Conservation (phyloP, 1,140 invertebrate species). For the Drosophila repletoides region DNA sequence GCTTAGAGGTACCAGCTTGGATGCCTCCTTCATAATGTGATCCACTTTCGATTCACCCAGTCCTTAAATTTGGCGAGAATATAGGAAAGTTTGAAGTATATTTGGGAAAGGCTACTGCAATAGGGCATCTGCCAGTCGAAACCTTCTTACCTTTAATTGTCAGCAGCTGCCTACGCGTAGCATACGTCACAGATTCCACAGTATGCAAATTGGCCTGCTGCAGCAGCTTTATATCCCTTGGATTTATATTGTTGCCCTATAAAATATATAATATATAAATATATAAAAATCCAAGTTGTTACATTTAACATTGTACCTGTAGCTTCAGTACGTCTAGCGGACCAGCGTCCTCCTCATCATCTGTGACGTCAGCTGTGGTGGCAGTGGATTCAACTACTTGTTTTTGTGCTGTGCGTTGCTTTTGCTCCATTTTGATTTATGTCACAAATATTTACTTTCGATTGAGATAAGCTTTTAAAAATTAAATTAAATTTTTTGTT, state of each 20-base stretch:
- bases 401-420: slow-evolving; percentile 12
- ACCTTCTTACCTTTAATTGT: too few species aligned
- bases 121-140: too few species aligned
- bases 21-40: slow-evolving; percentile 95
- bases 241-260: slow-evolving; percentile 90
- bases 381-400: slow-evolving; percentile 3
- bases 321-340: slow-evolving; percentile 61
- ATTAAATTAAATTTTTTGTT: slow-evolving; percentile 14
- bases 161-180: slow-evolving; percentile 95
- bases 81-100: too few species aligned
- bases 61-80: too few species aligned
- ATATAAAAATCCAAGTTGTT: background rate
- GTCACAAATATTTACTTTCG: slow-evolving; percentile 2
- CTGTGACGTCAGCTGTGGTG: slow-evolving; percentile 52
- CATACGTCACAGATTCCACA: slow-evolving; percentile 97
- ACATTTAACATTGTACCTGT: slow-evolving; percentile 33
- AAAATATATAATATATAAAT: background rate
- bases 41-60: slow-evolving; percentile 99
- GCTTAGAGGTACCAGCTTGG: slow-evolving; percentile 97
- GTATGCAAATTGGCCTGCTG: slow-evolving; percentile 97
- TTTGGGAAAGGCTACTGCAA: too few species aligned
- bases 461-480: too few species aligned
- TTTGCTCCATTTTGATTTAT: slow-evolving; percentile 34
- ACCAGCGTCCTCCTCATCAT: slow-evolving; percentile 66
- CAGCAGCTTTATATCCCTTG: slow-evolving; percentile 96